Base-by-base conservation (phyloP, 2,113 vertebrate species). In the Xyliphius kryptos region DNA sequence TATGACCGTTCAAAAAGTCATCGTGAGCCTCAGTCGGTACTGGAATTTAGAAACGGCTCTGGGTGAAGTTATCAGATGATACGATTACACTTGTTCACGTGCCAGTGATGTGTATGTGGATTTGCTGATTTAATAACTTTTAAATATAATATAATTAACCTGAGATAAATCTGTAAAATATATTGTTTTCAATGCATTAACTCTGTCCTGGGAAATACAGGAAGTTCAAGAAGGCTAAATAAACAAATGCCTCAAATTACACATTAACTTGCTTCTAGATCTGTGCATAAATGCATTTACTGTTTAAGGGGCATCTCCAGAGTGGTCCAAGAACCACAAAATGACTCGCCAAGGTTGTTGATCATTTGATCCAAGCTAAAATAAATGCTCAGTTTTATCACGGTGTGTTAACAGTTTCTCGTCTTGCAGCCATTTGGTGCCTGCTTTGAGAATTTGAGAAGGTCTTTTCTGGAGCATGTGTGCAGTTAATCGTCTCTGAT, bases 41-140 rank as follows among this genome's bases (percentile, higher is more conserved):
- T 51, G 47, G 37, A 62, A 52, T 62, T 13, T 52, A n/a, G n/a
- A n/a, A 22, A 38, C 22, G 51, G 19, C 7, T 50, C 36, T 11
- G 19, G 37, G 15, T 22, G 14, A 41, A 52, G 6, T 2, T 51
- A n/a, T 14, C 13, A 0, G 20, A 9, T 3, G 15, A 22, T 16
- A 22, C 10, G 12, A 22, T 41, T 20, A 38, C 37, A 16, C 10
- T n/a, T n/a, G n/a, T n/a, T n/a, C n/a, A n/a, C n/a, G n/a, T n/a
- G n/a, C n/a, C n/a, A n/a, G n/a, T n/a, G n/a, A n/a, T n/a, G n/a
- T n/a, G n/a, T n/a, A n/a, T n/a, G n/a, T n/a, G n/a, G n/a, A n/a
- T n/a, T n/a, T n/a, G n/a, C n/a, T n/a, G n/a, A n/a, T n/a, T n/a
- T n/a, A n/a, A n/a, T n/a, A n/a, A n/a, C n/a, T n/a, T n/a, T n/a